phyloP scores from a whole-genome alignment of 2,888 invertebrate species.

The Pseudococcus jackbeardsleyi region DNA sequence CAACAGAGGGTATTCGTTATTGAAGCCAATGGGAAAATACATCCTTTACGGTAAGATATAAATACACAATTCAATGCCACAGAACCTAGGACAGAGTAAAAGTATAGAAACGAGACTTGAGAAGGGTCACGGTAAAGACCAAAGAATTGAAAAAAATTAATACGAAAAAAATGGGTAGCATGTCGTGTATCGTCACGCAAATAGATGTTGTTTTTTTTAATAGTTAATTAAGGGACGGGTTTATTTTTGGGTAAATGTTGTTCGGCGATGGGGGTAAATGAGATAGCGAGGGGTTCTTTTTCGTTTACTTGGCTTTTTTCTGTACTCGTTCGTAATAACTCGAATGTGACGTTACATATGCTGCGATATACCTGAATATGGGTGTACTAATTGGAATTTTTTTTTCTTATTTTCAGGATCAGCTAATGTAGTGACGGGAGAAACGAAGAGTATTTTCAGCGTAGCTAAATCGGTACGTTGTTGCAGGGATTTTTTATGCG shows the following conservation, averaged over 20 bases:
- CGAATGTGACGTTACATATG: neutral
- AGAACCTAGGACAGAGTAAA: neutral
- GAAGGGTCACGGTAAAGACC: neutral
- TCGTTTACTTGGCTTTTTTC: neutral
- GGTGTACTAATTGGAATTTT: conserved; percentile 2
- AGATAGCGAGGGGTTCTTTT: neutral
- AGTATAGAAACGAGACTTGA: neutral
- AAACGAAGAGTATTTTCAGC: conserved; percentile 92
- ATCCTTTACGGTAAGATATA: conserved; percentile 80
- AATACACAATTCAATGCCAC: neutral
- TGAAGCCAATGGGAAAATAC: conserved; percentile 91
- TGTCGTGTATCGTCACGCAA: neutral
- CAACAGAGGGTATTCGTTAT: conserved; percentile 84
- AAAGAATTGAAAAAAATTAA: neutral
- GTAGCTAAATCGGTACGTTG: conserved; percentile 88
- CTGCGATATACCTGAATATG: neutral
- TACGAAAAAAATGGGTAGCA: neutral
- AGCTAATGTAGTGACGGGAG: conserved; percentile 89
- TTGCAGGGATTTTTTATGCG: conserved; percentile 67
- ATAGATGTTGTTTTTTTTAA: neutral
- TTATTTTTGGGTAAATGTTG: neutral
- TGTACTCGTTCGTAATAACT: neutral
- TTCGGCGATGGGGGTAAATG: neutral
- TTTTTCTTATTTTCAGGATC: conserved; percentile 74
- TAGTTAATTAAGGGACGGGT: conserved; percentile 8